These are phyloP conservation scores for Trichoplusia ni DNA, from an alignment of 1,140 invertebrate genomes.

Conservation along the genomic window DNA sequence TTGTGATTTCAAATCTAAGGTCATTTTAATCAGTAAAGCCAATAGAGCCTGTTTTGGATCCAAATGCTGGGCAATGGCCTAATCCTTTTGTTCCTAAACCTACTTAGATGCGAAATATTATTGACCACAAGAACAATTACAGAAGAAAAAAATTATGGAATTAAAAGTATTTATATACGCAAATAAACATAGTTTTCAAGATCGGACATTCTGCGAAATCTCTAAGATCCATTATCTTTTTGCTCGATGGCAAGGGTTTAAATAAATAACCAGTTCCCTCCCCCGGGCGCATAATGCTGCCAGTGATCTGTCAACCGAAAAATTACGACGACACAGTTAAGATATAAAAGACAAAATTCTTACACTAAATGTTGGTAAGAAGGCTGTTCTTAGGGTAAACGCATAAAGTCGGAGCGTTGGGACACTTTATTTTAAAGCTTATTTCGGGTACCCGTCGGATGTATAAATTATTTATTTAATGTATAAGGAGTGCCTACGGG, in stretches of 20 bases:
- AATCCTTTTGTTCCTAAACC: too few relatives aligned
- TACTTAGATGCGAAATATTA: too few relatives aligned
- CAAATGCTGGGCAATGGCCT: too few relatives aligned
- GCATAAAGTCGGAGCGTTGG: conserved; percentile 13
- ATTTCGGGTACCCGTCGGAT: background rate
- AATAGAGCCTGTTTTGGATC: too few relatives aligned
- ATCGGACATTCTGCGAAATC: too few relatives aligned
- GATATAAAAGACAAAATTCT: conserved; percentile 29
- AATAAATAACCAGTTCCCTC: background rate
- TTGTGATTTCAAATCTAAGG: too few relatives aligned
- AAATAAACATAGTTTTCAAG: too few relatives aligned
- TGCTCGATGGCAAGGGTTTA: background rate
- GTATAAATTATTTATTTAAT: conserved; percentile 30
- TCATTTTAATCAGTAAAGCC: too few relatives aligned
- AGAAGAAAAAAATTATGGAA: too few relatives aligned
- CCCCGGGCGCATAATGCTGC: background rate
- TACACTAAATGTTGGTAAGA: conserved; percentile 1
- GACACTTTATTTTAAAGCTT: conserved; percentile 31
- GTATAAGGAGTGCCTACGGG: background rate
- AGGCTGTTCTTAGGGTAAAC: conserved; percentile 2
- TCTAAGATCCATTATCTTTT: background rate
- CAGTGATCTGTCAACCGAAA: conserved; percentile 29
- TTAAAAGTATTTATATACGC: too few relatives aligned
- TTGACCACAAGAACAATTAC: too few relatives aligned
- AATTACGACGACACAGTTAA: conserved; percentile 25